Base-by-base conservation (phyloP, 2,888 invertebrate species). In the Candidula unifasciata region DNA sequence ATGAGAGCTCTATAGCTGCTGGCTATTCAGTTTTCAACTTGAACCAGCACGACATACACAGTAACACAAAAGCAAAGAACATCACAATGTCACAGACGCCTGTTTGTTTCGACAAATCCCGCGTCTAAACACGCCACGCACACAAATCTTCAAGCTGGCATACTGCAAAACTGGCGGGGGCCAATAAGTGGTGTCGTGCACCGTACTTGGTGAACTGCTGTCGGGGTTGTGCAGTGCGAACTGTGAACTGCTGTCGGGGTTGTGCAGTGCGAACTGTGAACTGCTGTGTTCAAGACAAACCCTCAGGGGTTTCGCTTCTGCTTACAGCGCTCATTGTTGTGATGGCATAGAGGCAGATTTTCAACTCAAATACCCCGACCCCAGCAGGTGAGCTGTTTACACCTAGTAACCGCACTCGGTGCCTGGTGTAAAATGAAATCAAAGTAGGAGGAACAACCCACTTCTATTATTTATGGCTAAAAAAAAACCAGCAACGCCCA, bases 381-480 rank as follows among this genome's bases (percentile, higher is more conserved):
- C 71, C 73, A 52, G 44, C 6, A 52, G 44, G 13, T n/a, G 52
- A 74, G 73, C 44, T 44, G 73, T 74, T 74, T 74, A 44, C 73
- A 52, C 73, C 73, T 27, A 27, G 52, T 44, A 74, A 52, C 44
- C 44, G 73, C 73, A 74, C 73, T 74, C 52, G n/a, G 52, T 74
- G 73, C n/a, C 73, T 27, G 1, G 73, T 37, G 44, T 27, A 27
- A 37, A 52, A 35, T 74, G 52, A 74, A 74, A 74, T 21, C 27
- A 18, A 74, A 74, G 73, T 74, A 27, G 73, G 27, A 5, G 73
- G 35, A 74, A n/a, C 52, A 44, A 74, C 73, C 52, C 73, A 74
- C 73, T 52, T 74, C 44, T 8, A 74, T 52, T 21, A 74, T 74
- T 74, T 52, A 52, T 52, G 44, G n/a, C 52, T 52, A 44, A 44